A percentile compares a stretch with the other conserved stretches of the same genome.
Evolutionary conservation across 2,888 invertebrate species (phyloP).

Genomic region (Zeuzera pyrina): DNA sequence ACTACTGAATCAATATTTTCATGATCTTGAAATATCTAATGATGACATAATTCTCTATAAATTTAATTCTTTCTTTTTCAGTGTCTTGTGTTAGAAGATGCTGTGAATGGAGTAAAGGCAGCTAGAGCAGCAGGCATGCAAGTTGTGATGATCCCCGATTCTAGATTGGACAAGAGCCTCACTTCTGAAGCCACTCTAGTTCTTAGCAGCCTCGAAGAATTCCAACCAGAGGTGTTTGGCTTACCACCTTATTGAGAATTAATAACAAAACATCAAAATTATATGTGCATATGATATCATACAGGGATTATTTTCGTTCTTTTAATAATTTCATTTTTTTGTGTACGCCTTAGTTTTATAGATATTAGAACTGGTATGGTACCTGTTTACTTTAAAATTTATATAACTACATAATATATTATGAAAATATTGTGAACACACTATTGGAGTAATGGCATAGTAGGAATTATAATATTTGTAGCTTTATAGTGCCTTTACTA

Average conservation of each 20-base stretch:
- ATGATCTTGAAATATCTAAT: no score
- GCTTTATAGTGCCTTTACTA: no score
- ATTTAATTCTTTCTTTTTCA: no score
- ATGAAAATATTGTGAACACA: no score
- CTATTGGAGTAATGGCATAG: no score
- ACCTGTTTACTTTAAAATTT: no score
- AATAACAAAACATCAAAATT: background rate
- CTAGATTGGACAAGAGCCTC: conserved; percentile 31
- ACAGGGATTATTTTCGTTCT: conserved; percentile 1
- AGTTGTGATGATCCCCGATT: conserved; percentile 86
- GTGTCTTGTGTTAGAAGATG: conserved; percentile 93
- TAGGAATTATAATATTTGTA: no score
- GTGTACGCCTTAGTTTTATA: no score
- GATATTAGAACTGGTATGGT: no score
- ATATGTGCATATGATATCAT: conserved; percentile 1
- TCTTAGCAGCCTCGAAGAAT: conserved; percentile 81
- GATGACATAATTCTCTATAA: no score
- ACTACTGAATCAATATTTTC: no score
- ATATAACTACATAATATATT: no score
- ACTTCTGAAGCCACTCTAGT: conserved; percentile 76
- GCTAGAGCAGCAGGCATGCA: conserved; percentile 89
- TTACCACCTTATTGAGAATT: conserved; percentile 77
- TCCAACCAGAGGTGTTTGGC: conserved; percentile 88
- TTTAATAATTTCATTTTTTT: conserved; percentile 3
- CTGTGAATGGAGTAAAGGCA: conserved; percentile 88